These are phyloP conservation scores for Crenuchus spilurus DNA, from an alignment of 2,797 vertebrate genomes.

Conservation along the genomic window DNA sequence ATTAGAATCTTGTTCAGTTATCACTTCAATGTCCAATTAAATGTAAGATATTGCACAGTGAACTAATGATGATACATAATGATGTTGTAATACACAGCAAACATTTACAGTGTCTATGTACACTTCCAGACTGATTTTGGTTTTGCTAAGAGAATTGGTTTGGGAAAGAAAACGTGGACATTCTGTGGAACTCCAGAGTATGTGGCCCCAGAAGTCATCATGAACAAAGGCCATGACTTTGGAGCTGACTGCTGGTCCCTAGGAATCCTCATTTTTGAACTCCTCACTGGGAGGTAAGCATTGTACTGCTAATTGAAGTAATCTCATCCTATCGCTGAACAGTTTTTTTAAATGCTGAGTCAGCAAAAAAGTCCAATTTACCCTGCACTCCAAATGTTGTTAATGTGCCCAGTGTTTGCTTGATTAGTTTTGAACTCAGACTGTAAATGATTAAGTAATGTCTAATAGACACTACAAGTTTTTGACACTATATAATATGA, in stretches of 20 bases:
- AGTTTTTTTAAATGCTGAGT: background rate
- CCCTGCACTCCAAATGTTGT: too few species aligned
- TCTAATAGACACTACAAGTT: too few species aligned
- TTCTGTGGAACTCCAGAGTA: slow-evolving; percentile 85
- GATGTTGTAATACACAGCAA: background rate
- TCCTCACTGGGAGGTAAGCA: slow-evolving; percentile 80
- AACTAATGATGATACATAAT: background rate
- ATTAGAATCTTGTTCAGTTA: background rate
- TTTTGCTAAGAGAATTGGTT: slow-evolving; percentile 78
- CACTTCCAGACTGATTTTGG: slow-evolving; percentile 76
- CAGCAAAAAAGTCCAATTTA: too few species aligned
- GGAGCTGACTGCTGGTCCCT: slow-evolving; percentile 84
- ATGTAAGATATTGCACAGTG: background rate
- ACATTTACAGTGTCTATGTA: background rate
- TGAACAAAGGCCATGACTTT: slow-evolving; percentile 84
- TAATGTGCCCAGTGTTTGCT: too few species aligned
- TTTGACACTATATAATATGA: too few species aligned
- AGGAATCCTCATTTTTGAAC: slow-evolving; percentile 82
- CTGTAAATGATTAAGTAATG: too few species aligned
- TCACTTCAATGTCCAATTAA: background rate
- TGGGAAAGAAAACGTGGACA: slow-evolving; percentile 82
- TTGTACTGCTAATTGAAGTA: background rate
- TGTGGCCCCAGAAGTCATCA: slow-evolving; percentile 81
- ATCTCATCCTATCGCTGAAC: background rate
- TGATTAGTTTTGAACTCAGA: too few species aligned